Conservation (phyloP, 2,888 invertebrate species). For the Caenorhabditis doughertyi region DNA sequence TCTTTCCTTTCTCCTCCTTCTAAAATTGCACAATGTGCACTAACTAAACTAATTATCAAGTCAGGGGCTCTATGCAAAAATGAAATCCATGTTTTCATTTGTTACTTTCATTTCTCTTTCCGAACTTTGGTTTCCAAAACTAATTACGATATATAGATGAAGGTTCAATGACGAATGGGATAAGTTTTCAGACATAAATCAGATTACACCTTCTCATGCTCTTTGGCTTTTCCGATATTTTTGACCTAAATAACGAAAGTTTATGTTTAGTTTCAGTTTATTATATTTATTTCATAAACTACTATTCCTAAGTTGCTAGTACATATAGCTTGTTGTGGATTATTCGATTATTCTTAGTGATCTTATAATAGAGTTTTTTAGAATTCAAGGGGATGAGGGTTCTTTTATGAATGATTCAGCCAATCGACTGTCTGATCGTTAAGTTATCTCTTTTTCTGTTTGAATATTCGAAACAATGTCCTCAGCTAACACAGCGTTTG, state of each 20-base stretch:
- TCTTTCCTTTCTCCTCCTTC: neutral
- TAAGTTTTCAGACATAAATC: neutral
- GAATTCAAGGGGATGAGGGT: too few species aligned
- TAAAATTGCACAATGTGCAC: slow-evolving; percentile 31
- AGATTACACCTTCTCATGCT: slow-evolving; percentile 11
- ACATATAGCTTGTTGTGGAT: too few species aligned
- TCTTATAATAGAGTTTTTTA: too few species aligned
- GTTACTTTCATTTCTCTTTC: neutral
- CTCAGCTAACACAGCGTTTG: too few species aligned
- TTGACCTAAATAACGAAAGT: neutral
- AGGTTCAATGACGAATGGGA: slow-evolving; percentile 18
- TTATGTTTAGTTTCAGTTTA: neutral
- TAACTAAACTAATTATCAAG: slow-evolving; percentile 50
- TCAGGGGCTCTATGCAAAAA: neutral
- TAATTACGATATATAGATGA: neutral
- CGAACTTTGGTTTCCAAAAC: slow-evolving; percentile 4
- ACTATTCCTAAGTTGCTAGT: too few species aligned
- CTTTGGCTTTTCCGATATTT: neutral
- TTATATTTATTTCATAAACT: too few species aligned
- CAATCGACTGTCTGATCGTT: too few species aligned
- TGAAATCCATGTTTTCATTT: neutral
- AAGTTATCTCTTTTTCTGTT: too few species aligned
- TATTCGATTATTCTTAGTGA: too few species aligned
- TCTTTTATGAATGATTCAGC: too few species aligned
- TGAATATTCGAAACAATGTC: too few species aligned